Evolutionary conservation across 2,113 vertebrate genomes (phyloP), one percentile per base, ranked within the genome.

Genomic region (Aleadryas rufinucha): DNA sequence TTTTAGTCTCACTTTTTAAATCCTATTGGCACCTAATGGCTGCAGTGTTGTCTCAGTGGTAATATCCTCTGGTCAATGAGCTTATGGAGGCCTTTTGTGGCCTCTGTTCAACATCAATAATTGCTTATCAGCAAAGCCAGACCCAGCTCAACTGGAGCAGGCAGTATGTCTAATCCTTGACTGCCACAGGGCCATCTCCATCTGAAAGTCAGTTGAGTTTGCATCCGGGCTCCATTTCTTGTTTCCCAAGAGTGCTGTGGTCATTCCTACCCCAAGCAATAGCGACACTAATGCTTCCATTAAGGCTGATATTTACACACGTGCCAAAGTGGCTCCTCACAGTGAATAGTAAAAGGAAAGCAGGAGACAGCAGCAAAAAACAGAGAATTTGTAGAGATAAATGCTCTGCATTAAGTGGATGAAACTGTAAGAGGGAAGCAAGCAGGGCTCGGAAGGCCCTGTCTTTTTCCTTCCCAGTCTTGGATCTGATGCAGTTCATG

Each of bases 81-180:
- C 42, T 86, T 66, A n/a, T 39, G 31, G 81, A 84, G 31, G 42
- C 26, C 49, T 89, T 97, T 72, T 84, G 64, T 60, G 50, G 37
- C 54, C 76, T 66, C 66, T 88, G 33, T 41, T 93, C 76, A 59
- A 22, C 50, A 84, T 64, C 90, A 81, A 30, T 30, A 64, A 45
- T 53, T 59, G 44, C 90, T 97, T 92, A 97, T 89, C 95, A 91
- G 90, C 78, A 94, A 91, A 91, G 56, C 50, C 94, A 96, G 87
- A 66, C 7, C 16, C 64, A 90, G 71, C 68, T 93, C 64, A 70
- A 15, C 31, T 44, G 53, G 39, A 78, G n/a, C 23, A 79, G 82
- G 33, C 49, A 68, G 30, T 17, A 49, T 23, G 11, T 81, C 57
- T 96, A 91, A 97, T 88, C 87, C 93, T 89, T 78, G 33, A 74